Evolutionary conservation across 2,888 invertebrate species (phyloP), one percentile per base, ranked within the genome.

Genomic region (Drosophila mettleri): DNA sequence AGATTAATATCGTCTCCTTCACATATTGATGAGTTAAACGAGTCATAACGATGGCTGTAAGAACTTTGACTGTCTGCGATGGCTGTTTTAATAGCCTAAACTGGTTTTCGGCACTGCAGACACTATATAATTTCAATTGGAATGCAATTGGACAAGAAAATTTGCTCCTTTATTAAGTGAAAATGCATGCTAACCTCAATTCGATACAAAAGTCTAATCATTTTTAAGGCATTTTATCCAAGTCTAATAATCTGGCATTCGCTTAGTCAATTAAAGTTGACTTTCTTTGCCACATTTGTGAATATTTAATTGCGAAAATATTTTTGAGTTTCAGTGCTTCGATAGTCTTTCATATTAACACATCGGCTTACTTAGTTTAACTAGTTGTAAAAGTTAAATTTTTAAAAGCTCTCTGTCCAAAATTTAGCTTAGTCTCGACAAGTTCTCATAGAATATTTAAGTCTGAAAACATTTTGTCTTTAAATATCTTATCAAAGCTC

Each of bases 11-110:
- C 36, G 14, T 20, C 27, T 38, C 3, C 20, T 53, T 31, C 5
- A 24, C 14, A 12, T 53, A 55, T 64, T 41, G 46, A 48, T 45
- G 38, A 22, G n/a, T 22, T 7, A 45, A 39, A 9, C 18, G 51
- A 20, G n/a, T 20, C 36, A 52, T 49, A 27, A n/a, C 5, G 10
- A 2, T 2, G 24, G 18, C 24, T 29, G 36, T 20, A 16, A 43
- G 18, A 33, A 16, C 49, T 51, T 22, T 2, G 36, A 51, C 29
- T 16, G 22, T 24, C 41, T 24, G 22, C 22, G 4, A 43, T n/a
- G 22, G 22, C 8, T 14, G n/a, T 14, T 27, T 48, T 33, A 33
- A 20, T 10, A n/a, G 34, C 45, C 16, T 5, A 24, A 49, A 36
- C 36, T 27, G 16, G 38, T 29, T 29, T 12, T 12, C 18, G 14